phyloP scores from a whole-genome alignment of 2,888 invertebrate species.

The Adelognathus sp. region DNA sequence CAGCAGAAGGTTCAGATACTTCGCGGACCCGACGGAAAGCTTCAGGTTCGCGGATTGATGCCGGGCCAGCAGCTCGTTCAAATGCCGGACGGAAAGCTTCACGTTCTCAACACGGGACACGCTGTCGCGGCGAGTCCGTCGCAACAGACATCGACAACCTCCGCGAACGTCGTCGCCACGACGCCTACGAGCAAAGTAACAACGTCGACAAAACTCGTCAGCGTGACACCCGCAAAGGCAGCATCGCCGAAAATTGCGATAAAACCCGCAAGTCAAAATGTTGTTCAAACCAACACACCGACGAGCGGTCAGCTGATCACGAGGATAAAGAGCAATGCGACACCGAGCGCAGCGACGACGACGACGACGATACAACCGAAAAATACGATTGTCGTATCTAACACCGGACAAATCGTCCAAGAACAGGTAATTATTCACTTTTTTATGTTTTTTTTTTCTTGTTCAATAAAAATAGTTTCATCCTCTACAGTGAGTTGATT shows the following conservation, averaged over 20 bases:
- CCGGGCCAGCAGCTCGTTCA: constrained; percentile 96
- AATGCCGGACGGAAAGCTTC: constrained; percentile 96
- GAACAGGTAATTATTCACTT: constrained; percentile 52
- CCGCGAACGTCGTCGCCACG: constrained; percentile 57
- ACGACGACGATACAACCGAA: constrained; percentile 67
- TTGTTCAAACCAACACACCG: constrained; percentile 63
- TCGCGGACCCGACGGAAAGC: constrained; percentile 94
- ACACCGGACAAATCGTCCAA: constrained; percentile 74
- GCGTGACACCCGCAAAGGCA: constrained; percentile 63
- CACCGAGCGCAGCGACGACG: constrained; percentile 65
- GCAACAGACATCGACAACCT: constrained; percentile 55
- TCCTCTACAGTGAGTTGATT: not conserved
- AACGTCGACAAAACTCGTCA: constrained; percentile 60
- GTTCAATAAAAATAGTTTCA: not conserved
- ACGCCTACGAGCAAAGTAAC: constrained; percentile 59
- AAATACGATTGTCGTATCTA: constrained; percentile 74
- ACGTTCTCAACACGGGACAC: constrained; percentile 89
- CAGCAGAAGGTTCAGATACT: constrained; percentile 94
- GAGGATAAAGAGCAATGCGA: constrained; percentile 65
- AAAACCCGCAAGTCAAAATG: constrained; percentile 68
- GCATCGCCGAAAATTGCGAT: constrained; percentile 74
- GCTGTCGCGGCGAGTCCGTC: constrained; percentile 81
- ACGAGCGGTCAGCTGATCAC: constrained; percentile 69
- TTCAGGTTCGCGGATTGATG: constrained; percentile 94
- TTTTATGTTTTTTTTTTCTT: constrained; percentile 32